These are phyloP conservation scores for Petromus typicus DNA, from an alignment of 2,113 vertebrate species.

Conservation along the genomic window DNA sequence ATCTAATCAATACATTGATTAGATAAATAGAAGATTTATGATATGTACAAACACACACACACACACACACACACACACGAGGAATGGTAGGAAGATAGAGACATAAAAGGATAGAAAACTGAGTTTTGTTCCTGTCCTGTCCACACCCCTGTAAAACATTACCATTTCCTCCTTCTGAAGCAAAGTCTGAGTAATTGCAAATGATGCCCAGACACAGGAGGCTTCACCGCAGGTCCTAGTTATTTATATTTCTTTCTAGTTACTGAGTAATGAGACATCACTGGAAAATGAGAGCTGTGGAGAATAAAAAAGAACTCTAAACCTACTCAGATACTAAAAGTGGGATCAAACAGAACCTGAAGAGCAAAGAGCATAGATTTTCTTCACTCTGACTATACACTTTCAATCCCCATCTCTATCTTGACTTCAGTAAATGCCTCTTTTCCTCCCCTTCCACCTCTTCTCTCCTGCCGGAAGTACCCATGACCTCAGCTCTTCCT, in stretches of 20 bases:
- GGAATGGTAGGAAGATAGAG: neutral
- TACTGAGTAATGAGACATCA: slow-evolving; percentile 52
- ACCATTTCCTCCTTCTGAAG: neutral
- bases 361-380: neutral
- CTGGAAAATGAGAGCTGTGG: neutral
- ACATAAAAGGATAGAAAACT: neutral
- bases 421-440: neutral
- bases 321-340: slow-evolving; percentile 59
- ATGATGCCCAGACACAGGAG: neutral
- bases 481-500: neutral
- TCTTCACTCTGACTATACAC: neutral
- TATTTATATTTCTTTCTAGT: slow-evolving; percentile 65
- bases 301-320: slow-evolving; percentile 35
- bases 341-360: neutral
- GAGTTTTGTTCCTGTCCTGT: neutral
- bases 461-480: neutral
- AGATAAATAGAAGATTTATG: neutral
- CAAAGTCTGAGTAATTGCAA: slow-evolving; percentile 33
- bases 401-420: neutral
- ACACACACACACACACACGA: neutral
- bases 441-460: neutral
- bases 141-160: neutral
- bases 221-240: neutral
- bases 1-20: neutral
- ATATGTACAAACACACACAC: too few species aligned